Evolutionary conservation across 2,797 vertebrate genomes (phyloP), one percentile per base, ranked within the genome.

Genomic region (Denticeps clupeoides): DNA sequence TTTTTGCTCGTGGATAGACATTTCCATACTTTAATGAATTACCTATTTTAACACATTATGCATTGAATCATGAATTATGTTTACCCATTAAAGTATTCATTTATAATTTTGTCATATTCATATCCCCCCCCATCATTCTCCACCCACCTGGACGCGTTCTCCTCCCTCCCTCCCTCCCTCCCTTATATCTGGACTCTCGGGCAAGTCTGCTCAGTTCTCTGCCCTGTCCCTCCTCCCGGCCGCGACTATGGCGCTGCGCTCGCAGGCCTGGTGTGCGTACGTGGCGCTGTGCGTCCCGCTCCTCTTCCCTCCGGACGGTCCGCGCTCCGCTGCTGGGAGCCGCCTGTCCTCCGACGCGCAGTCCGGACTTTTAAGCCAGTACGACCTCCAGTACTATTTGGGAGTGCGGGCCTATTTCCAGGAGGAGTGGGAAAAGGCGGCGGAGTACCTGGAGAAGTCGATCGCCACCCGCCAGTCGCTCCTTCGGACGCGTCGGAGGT

Each of bases 361-460:
- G 1, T 33, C 65, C 32, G 67, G 75, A 1, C 77, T 73, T 1
- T 67, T 85, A 55, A 64, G 73, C 46, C 72, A 93, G 2, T 89
- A 89, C 3, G 93, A 97, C 57, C 66, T 74, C 41, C 61, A 94
- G 51, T 95, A 92, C 56, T 90, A 89, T 12, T 82, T 84, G 10
- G 93, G 90, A 2, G 84, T 93, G 10, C 82, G 89, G 1, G 82
- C 89, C 0, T 97, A 94, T 53, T 87, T 89, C 11, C 60, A 51
- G 0, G 75, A 67, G 59, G 87, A 95, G 38, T 97, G 93, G 92
- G 63, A 55, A 2, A 84, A 74, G 33, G 83, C 91, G 1, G 89
- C 88, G 19, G 87, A 87, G 59, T 71, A 84, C 45, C 72, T 97
- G 59, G 88, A 91, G 70, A 88, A 87, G 60, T 80, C 89, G 13